Conservation (phyloP, 2,113 vertebrate genomes). For the Andinoacara biseriatus region DNA sequence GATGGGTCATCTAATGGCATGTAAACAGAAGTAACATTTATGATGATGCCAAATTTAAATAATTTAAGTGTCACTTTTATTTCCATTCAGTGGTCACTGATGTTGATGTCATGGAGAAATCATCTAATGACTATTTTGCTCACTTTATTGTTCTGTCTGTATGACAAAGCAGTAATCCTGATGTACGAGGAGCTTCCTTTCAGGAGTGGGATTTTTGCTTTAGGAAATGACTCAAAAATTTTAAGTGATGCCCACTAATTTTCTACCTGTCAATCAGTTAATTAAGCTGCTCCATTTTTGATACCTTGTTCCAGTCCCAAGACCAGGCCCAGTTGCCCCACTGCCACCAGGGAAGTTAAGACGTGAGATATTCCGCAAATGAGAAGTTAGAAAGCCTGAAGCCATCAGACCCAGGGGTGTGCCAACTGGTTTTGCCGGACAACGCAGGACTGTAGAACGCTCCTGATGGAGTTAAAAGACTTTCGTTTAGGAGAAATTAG, state of each 20-base stretch:
- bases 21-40: not conserved
- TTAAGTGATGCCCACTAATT: not conserved
- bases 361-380: constrained; percentile 89
- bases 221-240: not conserved
- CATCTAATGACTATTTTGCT: not conserved
- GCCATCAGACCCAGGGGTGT: constrained; percentile 81
- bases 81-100: not conserved
- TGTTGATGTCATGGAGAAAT: rapidly evolving
- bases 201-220: not conserved
- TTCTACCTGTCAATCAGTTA: not conserved
- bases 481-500: not conserved
- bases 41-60: not conserved
- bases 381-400: constrained; percentile 85
- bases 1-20: not conserved
- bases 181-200: not conserved
- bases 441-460: constrained; percentile 87
- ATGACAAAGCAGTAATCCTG: not conserved
- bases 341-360: constrained; percentile 85
- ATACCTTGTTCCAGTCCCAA: constrained; percentile 56
- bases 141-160: not conserved
- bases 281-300: not conserved
- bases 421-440: constrained; percentile 80
- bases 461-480: constrained; percentile 79
- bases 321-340: constrained; percentile 26
- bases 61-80: no score